Evolutionary conservation across 2,888 invertebrate genomes (phyloP), one percentile per base, ranked within the genome.

Genomic region (Phania funesta): DNA sequence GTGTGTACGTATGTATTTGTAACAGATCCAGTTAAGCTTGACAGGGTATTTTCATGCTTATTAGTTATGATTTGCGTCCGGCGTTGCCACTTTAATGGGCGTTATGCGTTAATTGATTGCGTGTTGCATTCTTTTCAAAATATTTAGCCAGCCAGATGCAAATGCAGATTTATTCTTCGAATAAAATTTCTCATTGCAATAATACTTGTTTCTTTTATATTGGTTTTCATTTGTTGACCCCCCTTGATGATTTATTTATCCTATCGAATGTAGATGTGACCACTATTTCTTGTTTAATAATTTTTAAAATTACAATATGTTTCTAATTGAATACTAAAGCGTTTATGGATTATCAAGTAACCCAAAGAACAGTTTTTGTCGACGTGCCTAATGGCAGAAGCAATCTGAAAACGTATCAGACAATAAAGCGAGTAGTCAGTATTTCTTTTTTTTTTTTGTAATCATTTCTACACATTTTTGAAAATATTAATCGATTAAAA

Each of bases 71-170:
- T 81, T 77, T 77, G 81, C 67, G 81, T 77, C 76, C 76, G 76
- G 71, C 62, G 71, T 77, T 67, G 67, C 38, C 46, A 81, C 73
- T 81, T 81, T 73, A 77, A 81, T 73, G 76, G 81, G 81, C 81
- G 81, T 81, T 73, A 76, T 81, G 76, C 81, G 81, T 81, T 81
- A 81, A 81, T 81, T 81, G 81, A 81, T 77, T 77, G 81, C 81
- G 76, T 81, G 81, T 60, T 77, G 67, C 62, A 81, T 67, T 81
- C 52, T 67, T 76, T 73, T 48, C 38, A 9, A 62, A 68, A 62
- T 46, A 74, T 54, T 62, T 62, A 22, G 38, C 26, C 13, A 32
- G n/a, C 22, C 20, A 64, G 18, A 52, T 48, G 52, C n/a, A 26
- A 67, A 64, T 52, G 46, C 11, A 26, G 18, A 56, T 78, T 56